phyloP scores from a whole-genome alignment of 1,140 invertebrate genomes.

The Scaptomyza hsui region DNA sequence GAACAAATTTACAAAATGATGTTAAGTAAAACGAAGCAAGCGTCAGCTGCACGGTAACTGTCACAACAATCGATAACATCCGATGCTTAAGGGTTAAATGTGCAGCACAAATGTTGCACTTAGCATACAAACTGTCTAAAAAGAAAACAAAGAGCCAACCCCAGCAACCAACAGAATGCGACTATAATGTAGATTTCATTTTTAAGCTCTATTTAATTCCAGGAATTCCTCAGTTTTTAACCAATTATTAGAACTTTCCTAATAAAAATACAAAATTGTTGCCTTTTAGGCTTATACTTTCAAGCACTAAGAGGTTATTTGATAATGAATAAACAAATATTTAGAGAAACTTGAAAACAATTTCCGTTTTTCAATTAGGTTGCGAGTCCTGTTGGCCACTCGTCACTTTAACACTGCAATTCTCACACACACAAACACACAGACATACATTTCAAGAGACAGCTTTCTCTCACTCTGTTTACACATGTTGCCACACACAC shows the following conservation, averaged over 20 bases:
- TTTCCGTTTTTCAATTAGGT: constrained; percentile 31
- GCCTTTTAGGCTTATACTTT: constrained; percentile 1
- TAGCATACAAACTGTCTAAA: neutral
- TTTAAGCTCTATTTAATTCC: no score
- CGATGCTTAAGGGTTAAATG: constrained; percentile 12
- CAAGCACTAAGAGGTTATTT: constrained; percentile 33
- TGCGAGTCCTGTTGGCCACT: constrained; percentile 16
- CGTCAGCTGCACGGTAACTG: constrained; percentile 49
- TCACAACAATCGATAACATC: constrained; percentile 41
- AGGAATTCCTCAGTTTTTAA: no score
- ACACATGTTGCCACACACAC: constrained; percentile 35
- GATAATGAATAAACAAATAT: constrained; percentile 55
- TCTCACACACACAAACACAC: constrained; percentile 20
- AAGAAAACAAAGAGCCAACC: neutral
- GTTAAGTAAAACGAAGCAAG: constrained; percentile 30
- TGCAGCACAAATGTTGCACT: constrained; percentile 12
- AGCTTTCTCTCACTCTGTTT: constrained; percentile 36
- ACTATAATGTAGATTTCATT: no score
- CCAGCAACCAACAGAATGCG: no score
- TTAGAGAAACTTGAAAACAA: constrained; percentile 21
- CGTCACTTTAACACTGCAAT: constrained; percentile 25
- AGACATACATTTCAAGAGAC: constrained; percentile 31
- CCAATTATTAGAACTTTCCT: no score
- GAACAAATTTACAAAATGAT: constrained; percentile 47
- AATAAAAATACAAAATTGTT: neutral